Evolutionary conservation across 2,888 invertebrate species (phyloP).

Genomic region (Rugalucina vietnamica): DNA sequence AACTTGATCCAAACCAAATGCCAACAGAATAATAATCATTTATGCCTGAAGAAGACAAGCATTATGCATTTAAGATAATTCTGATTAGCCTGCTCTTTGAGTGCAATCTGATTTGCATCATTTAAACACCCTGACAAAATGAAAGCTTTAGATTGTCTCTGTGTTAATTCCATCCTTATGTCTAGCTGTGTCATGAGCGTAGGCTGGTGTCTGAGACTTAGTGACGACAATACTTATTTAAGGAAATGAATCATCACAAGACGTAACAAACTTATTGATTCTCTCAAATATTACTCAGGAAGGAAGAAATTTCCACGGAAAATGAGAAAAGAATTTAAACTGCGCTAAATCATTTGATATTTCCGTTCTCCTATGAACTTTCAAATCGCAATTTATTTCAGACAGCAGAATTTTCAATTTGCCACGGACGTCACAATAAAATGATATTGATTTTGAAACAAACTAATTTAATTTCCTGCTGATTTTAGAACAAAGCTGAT

Average conservation of each 20-base stretch:
- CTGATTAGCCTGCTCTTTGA: no score
- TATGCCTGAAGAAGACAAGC: no score
- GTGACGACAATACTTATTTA: no score
- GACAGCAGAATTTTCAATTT: not conserved
- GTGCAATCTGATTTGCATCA: no score
- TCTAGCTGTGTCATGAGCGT: no score
- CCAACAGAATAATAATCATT: not conserved
- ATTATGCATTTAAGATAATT: no score
- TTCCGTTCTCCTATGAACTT: not conserved
- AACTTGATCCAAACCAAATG: not conserved
- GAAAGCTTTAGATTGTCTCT: no score
- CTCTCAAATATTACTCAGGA: not conserved
- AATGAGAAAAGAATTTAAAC: not conserved
- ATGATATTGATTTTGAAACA: not conserved
- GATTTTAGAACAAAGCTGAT: no score
- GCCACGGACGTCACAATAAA: not conserved
- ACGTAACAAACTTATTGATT: not conserved
- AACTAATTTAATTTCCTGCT: not conserved
- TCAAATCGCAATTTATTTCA: conserved; percentile 7
- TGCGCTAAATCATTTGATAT: not conserved
- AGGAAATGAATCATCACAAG: not conserved
- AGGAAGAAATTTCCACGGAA: not conserved
- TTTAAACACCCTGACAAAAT: no score
- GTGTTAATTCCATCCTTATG: no score
- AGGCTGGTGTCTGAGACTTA: no score